These are phyloP conservation scores for Dendrolimus pini DNA, from an alignment of 2,888 invertebrate genomes.

Conservation along the genomic window DNA sequence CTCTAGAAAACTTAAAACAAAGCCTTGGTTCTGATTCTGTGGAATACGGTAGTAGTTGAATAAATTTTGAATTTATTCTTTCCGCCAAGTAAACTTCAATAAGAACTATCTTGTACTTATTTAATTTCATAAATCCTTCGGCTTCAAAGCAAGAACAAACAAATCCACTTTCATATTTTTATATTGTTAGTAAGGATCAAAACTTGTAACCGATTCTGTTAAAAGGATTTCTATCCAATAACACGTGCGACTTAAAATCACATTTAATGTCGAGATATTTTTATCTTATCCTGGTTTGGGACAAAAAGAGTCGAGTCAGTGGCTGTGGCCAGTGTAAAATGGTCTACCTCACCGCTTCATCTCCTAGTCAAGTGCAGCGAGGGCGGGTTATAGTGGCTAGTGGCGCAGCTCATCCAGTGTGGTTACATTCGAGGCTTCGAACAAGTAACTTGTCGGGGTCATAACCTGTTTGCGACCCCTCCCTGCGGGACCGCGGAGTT, in stretches of 20 bases:
- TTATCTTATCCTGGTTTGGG: conserved; percentile 70
- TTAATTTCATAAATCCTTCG: conserved; percentile 6
- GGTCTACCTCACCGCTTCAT: conserved; percentile 28
- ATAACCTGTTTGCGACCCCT: conserved; percentile 76
- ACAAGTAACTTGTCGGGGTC: conserved; percentile 75
- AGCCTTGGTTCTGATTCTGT: too few species aligned
- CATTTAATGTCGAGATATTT: conserved; percentile 52
- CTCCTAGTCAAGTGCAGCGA: conserved; percentile 15
- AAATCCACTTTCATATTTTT: too few species aligned
- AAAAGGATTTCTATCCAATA: conserved; percentile 17
- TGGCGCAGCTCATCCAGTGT: conserved; percentile 40
- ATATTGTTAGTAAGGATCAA: background rate
- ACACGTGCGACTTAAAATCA: conserved; percentile 37
- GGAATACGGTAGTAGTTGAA: too few species aligned
- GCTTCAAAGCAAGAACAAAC: too few species aligned
- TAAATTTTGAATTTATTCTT: too few species aligned
- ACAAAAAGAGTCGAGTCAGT: conserved; percentile 53
- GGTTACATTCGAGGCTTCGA: conserved; percentile 59
- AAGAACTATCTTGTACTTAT: conserved; percentile 15
- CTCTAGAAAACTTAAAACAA: too few species aligned
- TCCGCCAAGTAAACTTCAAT: conserved; percentile 23
- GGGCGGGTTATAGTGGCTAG: conserved; percentile 26
- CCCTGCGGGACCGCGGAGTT: conserved; percentile 58
- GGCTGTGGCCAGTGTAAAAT: conserved; percentile 32
- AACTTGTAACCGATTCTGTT: background rate